Evolutionary conservation across 2,888 invertebrate species (phyloP), one percentile per base, ranked within the genome.

Genomic region (Phengaris arion): DNA sequence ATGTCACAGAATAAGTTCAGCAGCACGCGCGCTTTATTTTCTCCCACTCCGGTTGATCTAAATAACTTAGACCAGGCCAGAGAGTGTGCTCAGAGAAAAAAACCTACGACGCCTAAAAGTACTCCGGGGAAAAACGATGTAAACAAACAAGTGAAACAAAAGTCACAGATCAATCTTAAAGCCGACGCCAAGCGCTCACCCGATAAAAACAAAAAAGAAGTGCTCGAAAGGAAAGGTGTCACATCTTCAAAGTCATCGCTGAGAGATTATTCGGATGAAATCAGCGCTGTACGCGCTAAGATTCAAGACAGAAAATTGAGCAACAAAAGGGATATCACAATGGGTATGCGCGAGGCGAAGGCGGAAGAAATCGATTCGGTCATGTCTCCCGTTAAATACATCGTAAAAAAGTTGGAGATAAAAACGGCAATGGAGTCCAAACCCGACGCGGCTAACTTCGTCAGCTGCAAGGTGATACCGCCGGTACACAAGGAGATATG

Each of bases 11-110:
- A 89, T 79, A 94, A 93, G 82, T 93, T 94, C 81, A 93, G 90
- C 81, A 94, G 93, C 81, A 92, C 94, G 48, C 88, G 94, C 84
- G 94, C 94, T 84, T 88, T 94, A 80, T 94, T 94, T 89, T 93
- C 94, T 88, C 93, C 94, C 93, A 94, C 94, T 94, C 94, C 93
- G 86, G 90, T 92, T 89, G 93, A 94, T 94, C 94, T 94, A 93
- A 89, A 84, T 81, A 89, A 89, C 85, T 85, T 93, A 94, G 94
- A 94, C 87, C 94, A 93, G 87, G 87, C 90, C 86, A 91, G 93
- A 91, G 94, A 94, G 91, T 93, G 93, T 92, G 92, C 92, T 90
- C 92, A 89, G 88, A 93, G 91, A 89, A 94, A 92, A 82, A 93
- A 89, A 85, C 82, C 82, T 78, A 85, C 81, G 79, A 85, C 85